Evolutionary conservation across 2,113 vertebrate genomes (phyloP), one percentile per base, ranked within the genome.

Genomic region (Myotis davidii): DNA sequence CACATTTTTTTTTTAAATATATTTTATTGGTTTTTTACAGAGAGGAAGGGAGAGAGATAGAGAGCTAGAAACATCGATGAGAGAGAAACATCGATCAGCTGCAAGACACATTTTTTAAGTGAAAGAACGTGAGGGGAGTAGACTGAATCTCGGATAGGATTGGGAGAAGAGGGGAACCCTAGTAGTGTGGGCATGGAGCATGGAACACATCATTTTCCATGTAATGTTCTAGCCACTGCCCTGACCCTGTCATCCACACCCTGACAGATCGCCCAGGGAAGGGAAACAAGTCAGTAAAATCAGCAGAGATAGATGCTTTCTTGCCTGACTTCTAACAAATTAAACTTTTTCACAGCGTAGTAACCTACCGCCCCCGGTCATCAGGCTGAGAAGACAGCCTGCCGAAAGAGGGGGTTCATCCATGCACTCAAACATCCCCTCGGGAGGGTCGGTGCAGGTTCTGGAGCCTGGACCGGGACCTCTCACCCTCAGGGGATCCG

Each of bases 201-300:
- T 1, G 0, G 73, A 95, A 82, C 89, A 59, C 61, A 85, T 50
- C 70, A 74, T 89, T 85, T 91, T 93, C 74, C 89, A 48, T 73
- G 74, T 37, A 65, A 54, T 17, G 42, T 45, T 91, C 78, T 83
- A 64, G 34, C 52, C 37, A 2, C 52, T 89, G 96, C 93, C 79
- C 94, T 77, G 84, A 95, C 76, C 96, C 93, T 95, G 84, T 84
- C 94, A 90, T 90, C 76, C 87, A 89, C 91, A 76, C 84, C 64
- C 50, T 87, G 76, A 82, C 18, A 67, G 29, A 87, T 50, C 84
- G 91, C 37, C 76, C 69, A 52, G 84, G 61, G 84, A 91, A 96
- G 65, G 39, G 83, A 89, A 92, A 96, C 88, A 90, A 95, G 82
- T 94, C 91, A 50, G 72, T 37, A 85, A 78, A 83, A 93, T 91